A percentile compares a stretch with the other conserved stretches of the same genome.
Evolutionary conservation across 2,113 vertebrate genomes (phyloP).

Genomic region (Bubalus kerabau): DNA sequence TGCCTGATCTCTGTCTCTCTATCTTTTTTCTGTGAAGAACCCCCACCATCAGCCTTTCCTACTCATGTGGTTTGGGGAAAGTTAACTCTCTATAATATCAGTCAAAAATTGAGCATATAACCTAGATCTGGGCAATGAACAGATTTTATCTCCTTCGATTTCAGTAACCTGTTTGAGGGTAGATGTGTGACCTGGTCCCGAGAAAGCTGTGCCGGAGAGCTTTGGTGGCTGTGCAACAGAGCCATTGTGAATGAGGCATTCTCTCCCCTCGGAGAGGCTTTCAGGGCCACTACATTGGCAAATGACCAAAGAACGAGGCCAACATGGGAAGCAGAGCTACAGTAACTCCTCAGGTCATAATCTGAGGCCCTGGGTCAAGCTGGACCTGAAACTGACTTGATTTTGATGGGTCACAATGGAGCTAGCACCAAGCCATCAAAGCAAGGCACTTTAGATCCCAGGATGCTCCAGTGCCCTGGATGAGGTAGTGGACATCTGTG

Average conservation of each 20-base stretch:
- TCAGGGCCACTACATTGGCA: too few species aligned
- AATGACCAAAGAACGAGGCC: background rate
- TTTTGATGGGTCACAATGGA: background rate
- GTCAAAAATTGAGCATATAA: background rate
- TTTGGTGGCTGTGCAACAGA: background rate
- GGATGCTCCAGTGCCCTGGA: background rate
- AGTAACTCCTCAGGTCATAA: background rate
- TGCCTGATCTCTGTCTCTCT: background rate
- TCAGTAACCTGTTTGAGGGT: background rate
- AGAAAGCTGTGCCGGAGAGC: background rate
- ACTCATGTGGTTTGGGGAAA: background rate
- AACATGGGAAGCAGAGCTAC: background rate
- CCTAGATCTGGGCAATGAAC: too few species aligned
- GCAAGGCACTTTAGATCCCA: background rate
- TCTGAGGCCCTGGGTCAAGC: background rate
- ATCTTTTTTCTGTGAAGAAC: background rate
- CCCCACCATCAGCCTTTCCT: background rate
- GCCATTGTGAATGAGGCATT: accelerated
- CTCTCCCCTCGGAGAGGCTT: background rate
- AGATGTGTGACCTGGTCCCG: background rate
- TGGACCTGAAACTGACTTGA: background rate
- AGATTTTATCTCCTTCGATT: background rate
- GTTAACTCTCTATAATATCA: background rate
- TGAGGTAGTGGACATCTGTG: background rate
- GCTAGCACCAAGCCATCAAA: background rate